These are phyloP conservation scores for Sakesphorus luctuosus DNA, from an alignment of 2,113 vertebrate species.

Conservation along the genomic window DNA sequence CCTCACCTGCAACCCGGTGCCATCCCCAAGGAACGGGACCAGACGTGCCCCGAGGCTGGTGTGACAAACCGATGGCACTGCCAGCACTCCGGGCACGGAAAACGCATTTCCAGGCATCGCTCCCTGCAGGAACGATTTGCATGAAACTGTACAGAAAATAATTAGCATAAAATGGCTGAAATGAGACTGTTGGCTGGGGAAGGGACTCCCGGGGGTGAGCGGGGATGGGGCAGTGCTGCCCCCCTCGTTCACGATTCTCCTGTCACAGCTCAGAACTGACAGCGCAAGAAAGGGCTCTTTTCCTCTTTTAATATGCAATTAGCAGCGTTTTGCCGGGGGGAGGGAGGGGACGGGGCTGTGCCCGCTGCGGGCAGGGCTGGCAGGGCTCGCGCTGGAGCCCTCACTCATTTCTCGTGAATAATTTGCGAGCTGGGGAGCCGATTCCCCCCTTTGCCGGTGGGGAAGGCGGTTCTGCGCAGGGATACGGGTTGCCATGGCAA, in stretches of 20 bases:
- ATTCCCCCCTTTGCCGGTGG: background rate
- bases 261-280: background rate
- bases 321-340: background rate
- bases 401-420: constrained; percentile 4
- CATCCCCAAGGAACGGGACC: background rate
- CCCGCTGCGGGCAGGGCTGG: background rate
- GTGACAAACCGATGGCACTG: background rate
- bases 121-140: background rate
- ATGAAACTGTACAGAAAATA: background rate
- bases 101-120: background rate
- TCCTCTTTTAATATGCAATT: background rate
- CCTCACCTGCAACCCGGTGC: background rate
- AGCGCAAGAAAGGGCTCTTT: background rate
- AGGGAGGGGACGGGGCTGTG: fast-evolving
- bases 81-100: background rate
- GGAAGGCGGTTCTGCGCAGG: background rate
- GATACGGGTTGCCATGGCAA: constrained; percentile 69
- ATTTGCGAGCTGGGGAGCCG: background rate
- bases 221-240: background rate
- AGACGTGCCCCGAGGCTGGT: background rate
- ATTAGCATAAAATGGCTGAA: background rate
- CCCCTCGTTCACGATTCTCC: fast-evolving
- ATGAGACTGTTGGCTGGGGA: background rate
- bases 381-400: background rate
- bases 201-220: fast-evolving